Percentiles rank a stretch among this genome's conserved stretches.
These are phyloP conservation scores for Drosophila trichaetosa DNA, from an alignment of 2,888 invertebrate genomes.

Conservation along the genomic window DNA sequence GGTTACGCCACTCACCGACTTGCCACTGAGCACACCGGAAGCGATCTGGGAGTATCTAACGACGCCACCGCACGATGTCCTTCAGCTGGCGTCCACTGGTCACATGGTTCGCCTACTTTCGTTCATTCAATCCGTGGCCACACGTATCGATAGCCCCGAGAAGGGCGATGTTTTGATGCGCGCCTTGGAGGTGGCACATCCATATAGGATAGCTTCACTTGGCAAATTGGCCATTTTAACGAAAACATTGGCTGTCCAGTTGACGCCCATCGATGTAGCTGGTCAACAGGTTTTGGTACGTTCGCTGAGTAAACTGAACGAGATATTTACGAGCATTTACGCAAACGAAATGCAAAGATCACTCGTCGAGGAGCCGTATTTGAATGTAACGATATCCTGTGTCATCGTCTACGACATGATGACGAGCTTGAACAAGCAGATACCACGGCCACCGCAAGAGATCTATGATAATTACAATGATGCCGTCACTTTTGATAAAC, in stretches of 20 bases:
- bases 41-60: slow-evolving; percentile 13
- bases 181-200: neutral
- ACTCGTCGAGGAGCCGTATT: slow-evolving; percentile 23
- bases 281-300: slow-evolving; percentile 2
- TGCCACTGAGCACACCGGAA: neutral
- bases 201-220: neutral
- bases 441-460: slow-evolving; percentile 30
- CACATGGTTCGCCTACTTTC: neutral
- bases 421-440: neutral
- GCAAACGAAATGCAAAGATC: neutral
- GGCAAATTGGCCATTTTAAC: slow-evolving; percentile 51
- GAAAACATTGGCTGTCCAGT: slow-evolving; percentile 19
- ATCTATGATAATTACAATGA: slow-evolving; percentile 29
- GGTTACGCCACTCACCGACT: slow-evolving; percentile 23
- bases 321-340: slow-evolving; percentile 23
- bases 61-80: neutral
- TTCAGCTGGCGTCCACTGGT: neutral
- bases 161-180: slow-evolving; percentile 5
- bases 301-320: slow-evolving; percentile 26
- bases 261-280: slow-evolving; percentile 16
- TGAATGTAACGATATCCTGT: slow-evolving; percentile 35
- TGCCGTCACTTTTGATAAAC: neutral
- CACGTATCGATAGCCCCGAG: accelerated
- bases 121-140: slow-evolving; percentile 24
- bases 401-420: slow-evolving; percentile 29